Evolutionary conservation across 2,113 vertebrate genomes (phyloP), one percentile per base, ranked within the genome.

Genomic region (Heterocephalus glaber): DNA sequence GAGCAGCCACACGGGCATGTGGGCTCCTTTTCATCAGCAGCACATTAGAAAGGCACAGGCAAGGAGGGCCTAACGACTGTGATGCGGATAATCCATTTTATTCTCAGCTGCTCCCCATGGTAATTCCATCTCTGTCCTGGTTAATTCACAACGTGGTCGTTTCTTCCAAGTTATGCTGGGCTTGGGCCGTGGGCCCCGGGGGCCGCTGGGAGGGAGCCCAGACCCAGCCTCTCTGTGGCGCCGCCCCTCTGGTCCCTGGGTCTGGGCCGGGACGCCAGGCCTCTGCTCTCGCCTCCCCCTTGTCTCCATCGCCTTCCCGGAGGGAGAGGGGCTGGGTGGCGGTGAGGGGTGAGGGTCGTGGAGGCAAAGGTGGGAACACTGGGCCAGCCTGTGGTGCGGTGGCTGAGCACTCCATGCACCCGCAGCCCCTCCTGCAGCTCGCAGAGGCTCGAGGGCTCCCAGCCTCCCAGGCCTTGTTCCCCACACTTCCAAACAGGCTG

Each of bases 121-220:
- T 89, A 95, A 97, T 97, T 95, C 95, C 35, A 52, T 95, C 97
- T 98, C 95, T 84, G 58, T 89, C 92, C 93, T 86, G 88, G 97
- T 97, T 95, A 86, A 96, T 98, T 98, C 97, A 89, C 93, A 83
- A 95, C 63, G 54, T 58, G 79, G 74, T 94, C 89, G n/a, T 98
- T 96, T 79, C 66, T 83, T 84, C 93, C 20, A 16, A 68, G 93
- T 26, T 1, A 5, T 38, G 41, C 84, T 49, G 86, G 58, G 54
- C 86, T 86, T 38, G 16, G 0, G 0, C 89, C 41, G 0, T 7
- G 1, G 70, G 47, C 87, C 58, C 89, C 3, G 4, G 65, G 83
- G 13, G 17, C 38, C 8, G 61, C 33, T 1, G 4, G 0, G 44
- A 11, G 2, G 49, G 66, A 56, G 60, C 35, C 72, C 17, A 3